These are phyloP conservation scores for Enteromius mattozi DNA, from an alignment of 2,797 vertebrate genomes.

Conservation along the genomic window DNA sequence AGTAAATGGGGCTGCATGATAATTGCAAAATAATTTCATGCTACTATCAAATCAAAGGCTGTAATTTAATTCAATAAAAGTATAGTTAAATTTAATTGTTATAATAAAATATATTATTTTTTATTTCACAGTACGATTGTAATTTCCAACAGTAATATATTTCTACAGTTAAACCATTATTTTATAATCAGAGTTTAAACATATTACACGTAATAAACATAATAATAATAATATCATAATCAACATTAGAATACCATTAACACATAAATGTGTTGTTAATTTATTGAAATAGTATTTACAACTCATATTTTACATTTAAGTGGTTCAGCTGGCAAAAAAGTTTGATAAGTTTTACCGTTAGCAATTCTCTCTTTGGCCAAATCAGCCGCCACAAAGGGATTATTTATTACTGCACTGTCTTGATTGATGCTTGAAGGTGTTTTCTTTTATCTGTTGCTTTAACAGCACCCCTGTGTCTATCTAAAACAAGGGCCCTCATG, in stretches of 20 bases:
- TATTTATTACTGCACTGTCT: neutral
- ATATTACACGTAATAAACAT: neutral
- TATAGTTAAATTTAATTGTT: neutral
- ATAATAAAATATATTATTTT: neutral
- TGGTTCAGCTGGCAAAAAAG: neutral
- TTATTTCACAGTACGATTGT: neutral
- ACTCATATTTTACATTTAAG: neutral
- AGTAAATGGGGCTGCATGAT: neutral
- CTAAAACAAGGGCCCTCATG: slow-evolving; percentile 5
- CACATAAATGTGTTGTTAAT: neutral
- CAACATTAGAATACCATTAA: neutral
- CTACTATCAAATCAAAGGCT: neutral
- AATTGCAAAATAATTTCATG: neutral
- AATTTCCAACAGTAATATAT: neutral
- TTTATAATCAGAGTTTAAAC: neutral
- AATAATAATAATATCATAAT: neutral
- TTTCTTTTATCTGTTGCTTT: slow-evolving; percentile 16
- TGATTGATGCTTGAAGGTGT: slow-evolving; percentile 8
- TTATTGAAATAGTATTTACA: neutral
- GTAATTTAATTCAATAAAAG: neutral
- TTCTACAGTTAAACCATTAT: neutral
- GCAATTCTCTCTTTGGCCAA: neutral
- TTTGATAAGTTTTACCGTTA: neutral
- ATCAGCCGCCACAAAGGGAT: neutral
- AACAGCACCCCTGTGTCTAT: neutral